These are phyloP conservation scores for Protophormia terraenovae DNA, from an alignment of 2,888 invertebrate species.

Conservation along the genomic window DNA sequence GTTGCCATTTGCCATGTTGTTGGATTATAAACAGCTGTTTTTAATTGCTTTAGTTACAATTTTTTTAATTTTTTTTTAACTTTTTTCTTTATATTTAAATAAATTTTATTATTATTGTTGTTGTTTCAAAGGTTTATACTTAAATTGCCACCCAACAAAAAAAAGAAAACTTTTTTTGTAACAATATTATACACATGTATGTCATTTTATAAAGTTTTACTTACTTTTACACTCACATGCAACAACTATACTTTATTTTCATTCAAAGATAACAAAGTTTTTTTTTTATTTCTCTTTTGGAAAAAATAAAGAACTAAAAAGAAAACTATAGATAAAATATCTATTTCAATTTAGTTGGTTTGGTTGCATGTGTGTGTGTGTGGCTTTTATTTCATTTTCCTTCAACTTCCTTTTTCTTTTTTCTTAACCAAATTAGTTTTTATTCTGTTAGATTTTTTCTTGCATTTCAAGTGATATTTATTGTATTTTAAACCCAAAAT, in stretches of 20 bases:
- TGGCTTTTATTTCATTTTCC: conserved; percentile 15
- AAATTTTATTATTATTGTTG: conserved; percentile 26
- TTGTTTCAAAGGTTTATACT: conserved; percentile 3
- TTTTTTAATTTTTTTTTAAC: conserved; percentile 20
- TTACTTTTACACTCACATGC: neutral
- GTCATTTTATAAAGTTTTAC: conserved; percentile 52
- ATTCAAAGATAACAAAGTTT: conserved; percentile 53
- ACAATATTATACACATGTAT: neutral
- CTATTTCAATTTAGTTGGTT: conserved; percentile 13
- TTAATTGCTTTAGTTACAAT: conserved; percentile 67
- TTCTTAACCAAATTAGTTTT: conserved; percentile 56
- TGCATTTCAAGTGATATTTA: conserved; percentile 35
- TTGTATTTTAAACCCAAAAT: conserved; percentile 20
- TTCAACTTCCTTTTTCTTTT: neutral
- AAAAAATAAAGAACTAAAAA: conserved; percentile 9
- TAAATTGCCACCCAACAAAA: neutral
- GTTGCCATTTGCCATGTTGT: conserved; percentile 51
- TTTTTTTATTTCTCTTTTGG: neutral
- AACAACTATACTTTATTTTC: neutral
- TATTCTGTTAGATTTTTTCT: neutral
- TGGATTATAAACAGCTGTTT: conserved; percentile 69
- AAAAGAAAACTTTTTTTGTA: conserved; percentile 16
- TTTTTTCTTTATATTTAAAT: conserved; percentile 12
- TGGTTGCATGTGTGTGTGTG: neutral
- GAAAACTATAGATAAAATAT: conserved; percentile 32